phyloP scores from a whole-genome alignment of 2,888 invertebrate genomes.

The Litoditis marina region DNA sequence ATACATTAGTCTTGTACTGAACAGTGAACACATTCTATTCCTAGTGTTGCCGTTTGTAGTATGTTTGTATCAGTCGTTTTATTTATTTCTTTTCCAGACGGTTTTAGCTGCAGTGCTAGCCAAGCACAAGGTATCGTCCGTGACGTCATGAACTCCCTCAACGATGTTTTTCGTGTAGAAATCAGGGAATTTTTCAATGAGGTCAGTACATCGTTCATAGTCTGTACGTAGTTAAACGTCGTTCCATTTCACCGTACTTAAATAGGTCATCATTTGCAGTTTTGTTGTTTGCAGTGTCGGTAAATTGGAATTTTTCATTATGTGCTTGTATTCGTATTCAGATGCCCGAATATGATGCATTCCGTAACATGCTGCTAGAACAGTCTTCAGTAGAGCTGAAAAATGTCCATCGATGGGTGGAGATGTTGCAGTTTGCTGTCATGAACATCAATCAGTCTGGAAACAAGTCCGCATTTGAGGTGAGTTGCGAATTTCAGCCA shows the following conservation, averaged over 20 bases:
- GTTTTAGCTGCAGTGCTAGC: constrained; percentile 17
- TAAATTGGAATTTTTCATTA: background rate
- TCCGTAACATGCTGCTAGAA: constrained; percentile 19
- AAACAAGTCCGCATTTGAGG: constrained; percentile 16
- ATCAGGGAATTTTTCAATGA: constrained; percentile 35
- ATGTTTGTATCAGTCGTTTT: too few relatives aligned
- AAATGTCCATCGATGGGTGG: constrained; percentile 30
- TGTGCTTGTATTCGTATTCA: background rate
- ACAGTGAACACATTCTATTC: too few relatives aligned
- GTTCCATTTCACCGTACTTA: too few relatives aligned
- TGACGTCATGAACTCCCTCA: constrained; percentile 25
- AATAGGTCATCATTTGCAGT: too few relatives aligned
- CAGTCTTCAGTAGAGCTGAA: constrained; percentile 20
- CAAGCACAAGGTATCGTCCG: constrained; percentile 24
- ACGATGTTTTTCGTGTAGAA: constrained; percentile 19
- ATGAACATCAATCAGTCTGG: constrained; percentile 35
- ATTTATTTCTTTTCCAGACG: constrained; percentile 24
- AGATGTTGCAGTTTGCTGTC: constrained; percentile 24
- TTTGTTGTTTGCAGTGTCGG: too few relatives aligned
- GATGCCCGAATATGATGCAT: constrained; percentile 16
- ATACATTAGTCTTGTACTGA: too few relatives aligned
- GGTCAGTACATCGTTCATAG: too few relatives aligned
- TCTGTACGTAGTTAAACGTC: background rate
- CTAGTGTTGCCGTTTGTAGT: too few relatives aligned
- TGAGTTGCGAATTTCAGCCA: background rate